Percentiles rank a stretch among this genome's conserved stretches.
Conservation (phyloP, 2,113 vertebrate species). For the Pagrus major region DNA sequence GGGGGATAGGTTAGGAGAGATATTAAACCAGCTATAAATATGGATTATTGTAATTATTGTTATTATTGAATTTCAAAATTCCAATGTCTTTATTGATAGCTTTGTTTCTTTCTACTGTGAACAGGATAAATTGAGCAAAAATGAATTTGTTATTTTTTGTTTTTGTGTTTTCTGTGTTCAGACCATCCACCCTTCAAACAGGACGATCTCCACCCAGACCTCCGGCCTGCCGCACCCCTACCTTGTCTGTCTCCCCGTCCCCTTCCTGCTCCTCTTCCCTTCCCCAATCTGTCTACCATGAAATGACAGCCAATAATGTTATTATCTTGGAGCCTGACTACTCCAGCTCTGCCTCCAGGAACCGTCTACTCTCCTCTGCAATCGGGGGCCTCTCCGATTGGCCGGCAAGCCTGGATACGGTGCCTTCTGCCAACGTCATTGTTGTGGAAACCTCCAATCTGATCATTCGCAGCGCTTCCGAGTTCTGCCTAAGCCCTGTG, state of each 20-base stretch:
- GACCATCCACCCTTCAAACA: constrained; percentile 62
- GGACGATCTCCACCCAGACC: constrained; percentile 66
- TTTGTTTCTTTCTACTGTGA: neutral
- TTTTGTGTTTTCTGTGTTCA: constrained; percentile 32
- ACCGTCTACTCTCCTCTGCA: constrained; percentile 50
- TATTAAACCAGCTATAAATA: neutral
- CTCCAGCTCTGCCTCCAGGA: constrained; percentile 60
- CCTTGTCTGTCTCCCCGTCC: constrained; percentile 66
- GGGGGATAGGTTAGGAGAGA: too few species aligned
- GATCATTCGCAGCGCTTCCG: constrained; percentile 80
- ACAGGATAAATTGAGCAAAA: neutral
- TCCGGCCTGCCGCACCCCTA: constrained; percentile 72
- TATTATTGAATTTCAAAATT: neutral
- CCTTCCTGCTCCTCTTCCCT: constrained; percentile 68
- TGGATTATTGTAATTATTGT: neutral
- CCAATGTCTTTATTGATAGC: neutral
- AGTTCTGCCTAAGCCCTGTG: constrained; percentile 74
- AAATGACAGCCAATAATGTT: constrained; percentile 79
- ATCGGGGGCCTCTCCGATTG: constrained; percentile 63
- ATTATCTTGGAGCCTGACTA: constrained; percentile 80
- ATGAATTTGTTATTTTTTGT: neutral
- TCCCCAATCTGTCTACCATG: constrained; percentile 70
- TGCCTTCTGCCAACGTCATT: constrained; percentile 69
- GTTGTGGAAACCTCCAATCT: constrained; percentile 81
- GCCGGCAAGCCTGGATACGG: constrained; percentile 37